Base-by-base conservation (phyloP, 2,888 invertebrate species). In the Entomobrya multifasciata region DNA sequence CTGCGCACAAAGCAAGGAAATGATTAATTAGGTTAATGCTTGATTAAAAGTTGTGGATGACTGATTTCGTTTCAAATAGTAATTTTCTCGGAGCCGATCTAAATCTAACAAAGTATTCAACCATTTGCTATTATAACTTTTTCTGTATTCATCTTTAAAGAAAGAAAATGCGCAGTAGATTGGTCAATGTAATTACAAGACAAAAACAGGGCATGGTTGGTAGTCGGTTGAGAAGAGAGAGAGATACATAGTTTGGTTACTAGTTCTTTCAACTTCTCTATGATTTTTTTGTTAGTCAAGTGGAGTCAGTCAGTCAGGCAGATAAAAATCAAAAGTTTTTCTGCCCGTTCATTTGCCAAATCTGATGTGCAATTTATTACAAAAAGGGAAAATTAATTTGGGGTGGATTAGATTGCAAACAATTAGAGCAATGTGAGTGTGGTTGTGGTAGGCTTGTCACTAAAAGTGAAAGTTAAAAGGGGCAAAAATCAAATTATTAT, bases 1-100 rank as follows among this genome's bases (percentile, higher is more conserved):
- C 41, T 65, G 30, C 10, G 65, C 17, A 65, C n/a, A 36, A 65
- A 36, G 65, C n/a, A 65, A 41, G 65, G 41, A 65, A 65, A 20
- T 65, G 65, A 65, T 65, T 65, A 65, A 65, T 65, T 65, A 65
- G 65, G 65, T 65, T 65, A 65, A 65, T 65, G 65, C 36, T 65
- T 41, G 65, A 65, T 65, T 65, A 65, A 65, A 65, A 65, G 41
- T 65, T 65, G 36, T 65, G 65, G 65, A 41, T 65, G 65, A 65
- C 41, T 65, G 65, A 65, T 65, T 65, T 20, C 41, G 17, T 41
- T 62, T 41, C 65, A 36, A 41, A 41, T 65, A 36, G 41, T 65
- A 65, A 41, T 65, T 41, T 65, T 41, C 13, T n/a, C 3, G 41
- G 20, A 41, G 20, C 41, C 17, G 13, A 65, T 11, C 4, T 20